Base-by-base conservation (phyloP, 1,140 invertebrate species). In the Drosophila gunungcola region DNA sequence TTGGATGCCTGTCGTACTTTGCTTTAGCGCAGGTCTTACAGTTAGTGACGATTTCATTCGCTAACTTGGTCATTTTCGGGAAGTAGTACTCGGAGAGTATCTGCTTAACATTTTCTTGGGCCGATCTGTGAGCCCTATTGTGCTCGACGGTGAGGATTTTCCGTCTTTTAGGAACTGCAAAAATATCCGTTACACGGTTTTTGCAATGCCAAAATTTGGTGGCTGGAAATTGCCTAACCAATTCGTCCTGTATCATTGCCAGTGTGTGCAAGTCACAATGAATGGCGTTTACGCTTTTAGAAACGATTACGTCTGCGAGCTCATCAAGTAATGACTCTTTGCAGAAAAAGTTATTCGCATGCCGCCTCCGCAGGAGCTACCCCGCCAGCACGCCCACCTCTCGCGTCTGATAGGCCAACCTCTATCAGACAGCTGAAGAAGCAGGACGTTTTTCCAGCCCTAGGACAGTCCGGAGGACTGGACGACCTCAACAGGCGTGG, bases 71-170 rank as follows among this genome's bases (percentile, higher is more conserved):
- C 27, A 52, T 41, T 41, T 41, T 41, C 5, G 39, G 39, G 4
- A 41, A 36, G 11, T 32, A 57, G 27, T 43, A 29, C 12, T 53
- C 34, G 4, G 11, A 53, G 11, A 53, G 51, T 53, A 53, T 25
- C 13, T 45, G 29, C 29, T 57, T 34, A 2, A 57, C 52, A 34
- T 57, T 46, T 25, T 46, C n/a, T n/a, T 57, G 55, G 4, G 41
- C 42, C 10, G 55, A 45, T 36, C 27, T 34, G 13, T 45, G 42
- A 41, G 38, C 38, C 11, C 38, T 39, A 3, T 12, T 39, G 12
- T 39, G 38, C 38, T 39, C 11, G 11, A 32, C 39, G 3, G 54
- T 56, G 10, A 56, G 54, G 12, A 42, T 11, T 39, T 56, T 10
- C 1, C n/a, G 25, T 16, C 39, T 43, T 2, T 43, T 39, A 21